Evolutionary conservation across 2,888 invertebrate species (phyloP).

Genomic region (Harpagoxenus sublaevis): DNA sequence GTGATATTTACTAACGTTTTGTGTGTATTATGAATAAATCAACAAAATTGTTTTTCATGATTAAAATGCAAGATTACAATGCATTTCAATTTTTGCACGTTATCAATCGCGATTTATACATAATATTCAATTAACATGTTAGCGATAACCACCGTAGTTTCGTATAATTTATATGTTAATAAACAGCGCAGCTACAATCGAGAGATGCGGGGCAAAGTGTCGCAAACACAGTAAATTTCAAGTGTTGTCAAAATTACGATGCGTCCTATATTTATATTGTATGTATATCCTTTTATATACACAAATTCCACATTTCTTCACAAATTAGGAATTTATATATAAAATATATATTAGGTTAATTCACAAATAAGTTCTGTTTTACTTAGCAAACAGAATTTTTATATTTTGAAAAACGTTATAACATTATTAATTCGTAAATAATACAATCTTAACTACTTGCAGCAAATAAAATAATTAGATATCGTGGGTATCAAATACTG

Average conservation of each 20-base stretch:
- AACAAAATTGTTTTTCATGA: conserved; percentile 10
- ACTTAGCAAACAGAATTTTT: not conserved
- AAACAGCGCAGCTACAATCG: not conserved
- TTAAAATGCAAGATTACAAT: conserved; percentile 19
- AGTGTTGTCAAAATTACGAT: conserved; percentile 19
- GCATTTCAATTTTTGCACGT: not conserved
- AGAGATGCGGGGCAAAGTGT: not conserved
- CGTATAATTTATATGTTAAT: conserved; percentile 36
- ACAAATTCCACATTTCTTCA: not conserved
- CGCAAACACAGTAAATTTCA: conserved; percentile 32
- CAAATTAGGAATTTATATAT: not conserved
- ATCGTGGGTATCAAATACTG: not conserved
- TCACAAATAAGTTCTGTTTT: not conserved
- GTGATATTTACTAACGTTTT: not conserved
- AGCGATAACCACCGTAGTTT: conserved; percentile 16
- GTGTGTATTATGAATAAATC: conserved; percentile 4
- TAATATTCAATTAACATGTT: conserved; percentile 29
- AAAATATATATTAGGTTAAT: not conserved
- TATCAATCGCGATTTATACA: not conserved
- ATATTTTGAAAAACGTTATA: not conserved
- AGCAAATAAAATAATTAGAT: not conserved
- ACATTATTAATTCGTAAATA: not conserved
- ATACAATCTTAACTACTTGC: not conserved
- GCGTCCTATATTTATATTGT: not conserved
- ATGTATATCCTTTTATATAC: not conserved